Evolutionary conservation across 2,113 vertebrate genomes (phyloP), one percentile per base, ranked within the genome.

Genomic region (Erythrolamprus reginae): DNA sequence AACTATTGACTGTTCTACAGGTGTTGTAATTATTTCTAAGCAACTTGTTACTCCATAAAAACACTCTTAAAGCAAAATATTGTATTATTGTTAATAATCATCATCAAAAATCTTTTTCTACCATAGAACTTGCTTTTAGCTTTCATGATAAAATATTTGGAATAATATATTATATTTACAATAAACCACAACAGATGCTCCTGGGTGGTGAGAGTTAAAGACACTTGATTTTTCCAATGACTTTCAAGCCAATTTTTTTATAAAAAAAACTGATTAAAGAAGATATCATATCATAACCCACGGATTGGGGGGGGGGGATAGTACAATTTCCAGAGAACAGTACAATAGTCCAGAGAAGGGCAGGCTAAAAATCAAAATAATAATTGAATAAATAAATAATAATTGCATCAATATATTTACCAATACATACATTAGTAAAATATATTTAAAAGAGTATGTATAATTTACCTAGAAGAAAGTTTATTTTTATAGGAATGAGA

Each of bases 141-240:
- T 87, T 93, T 48, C 86, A 28, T 26, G 90, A 90, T 94, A 94
- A 93, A 88, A 94, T 82, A 10, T 91, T 70, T 86, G 38, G 17
- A 42, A 82, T 90, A 84, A 87, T 0, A 0, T 42, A 47, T 19
- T 82, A 47, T 65, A 82, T 77, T 70, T 42, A 47, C 19, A 10
- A 55, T 82, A 82, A 15, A 90, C 55, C 6, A 47, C 61, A 82
- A 87, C 1, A 53, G 42, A 87, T 56, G 51, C 5, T 77, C 51
- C 77, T 61, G 88, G 50, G 2, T 4, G 84, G 21, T 38, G 88
- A 28, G 82, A 1, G 1, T 88, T 85, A 17, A 86, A 51, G 1
- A 77, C 90, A 55, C 83, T 88, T 87, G 1, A 1, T 87, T 90
- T 0, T 1, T 8, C 1, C 33, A 1, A 19, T 58, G 70, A 89